Base-by-base conservation (phyloP, 1,140 invertebrate genomes). In the Lepidurus couesii region DNA sequence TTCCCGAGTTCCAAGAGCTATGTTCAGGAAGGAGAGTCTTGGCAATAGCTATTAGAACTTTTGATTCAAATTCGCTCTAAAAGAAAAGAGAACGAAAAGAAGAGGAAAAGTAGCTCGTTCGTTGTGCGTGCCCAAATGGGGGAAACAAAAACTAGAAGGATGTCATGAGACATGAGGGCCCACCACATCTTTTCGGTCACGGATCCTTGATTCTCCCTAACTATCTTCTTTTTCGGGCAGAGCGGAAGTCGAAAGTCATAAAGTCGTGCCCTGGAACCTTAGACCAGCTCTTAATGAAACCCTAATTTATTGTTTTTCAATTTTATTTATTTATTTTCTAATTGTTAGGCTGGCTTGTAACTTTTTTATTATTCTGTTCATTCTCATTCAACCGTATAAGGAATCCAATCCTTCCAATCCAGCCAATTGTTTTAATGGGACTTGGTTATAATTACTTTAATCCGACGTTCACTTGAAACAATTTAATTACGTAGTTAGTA, bases 161-260 rank as follows among this genome's bases (percentile, higher is more conserved):
- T 65, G 53, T 65, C 53, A 65, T 13, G 53, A 47, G 53, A 65
- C 21, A 21, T 65, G 53, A 13, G 53, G 21, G 53, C 16, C 16
- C 53, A 65, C 53, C 53, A 16, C 53, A 65, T 65, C 53, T 65
- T 65, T 65, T 65, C 21, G 16, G 53, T 65, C 53, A 65, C 53
- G 53, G 53, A 65, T 65, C 53, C 53, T 16, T 65, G 53, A 65
- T 65, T 65, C 16, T 65, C 6, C 16, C 8, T 65, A 65, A 65
- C n/a, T 65, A 65, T 65, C 53, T 65, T 65, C 21, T 65, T 65
- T 65, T 65, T 21, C 21, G 13, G 16, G n/a, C 21, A 13, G 21
- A 65, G n/a, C 16, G 53, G 53, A 65, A 65, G 53, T 65, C 13
- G 53, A n/a, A 65, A 65, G 21, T 13, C 13, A 7, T 7, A 65